Evolutionary conservation across 2,888 invertebrate genomes (phyloP).

Genomic region (Phlogophora meticulosa): DNA sequence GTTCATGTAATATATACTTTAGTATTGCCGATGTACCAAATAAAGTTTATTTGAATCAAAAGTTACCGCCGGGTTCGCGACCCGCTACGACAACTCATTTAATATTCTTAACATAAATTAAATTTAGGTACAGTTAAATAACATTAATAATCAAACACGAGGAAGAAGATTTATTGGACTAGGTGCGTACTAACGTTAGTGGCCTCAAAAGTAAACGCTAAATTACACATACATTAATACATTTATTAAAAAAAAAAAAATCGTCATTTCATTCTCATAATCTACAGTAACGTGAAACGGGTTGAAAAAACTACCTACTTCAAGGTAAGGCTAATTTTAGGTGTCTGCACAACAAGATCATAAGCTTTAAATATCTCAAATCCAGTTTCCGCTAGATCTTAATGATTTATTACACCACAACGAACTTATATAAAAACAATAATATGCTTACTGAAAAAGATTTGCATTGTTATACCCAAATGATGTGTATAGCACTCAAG

Average conservation of each 20-base stretch:
- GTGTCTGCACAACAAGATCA: neutral
- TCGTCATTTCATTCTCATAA: slow-evolving; percentile 8
- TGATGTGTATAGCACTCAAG: no score
- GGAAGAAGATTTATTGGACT: neutral
- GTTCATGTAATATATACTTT: neutral
- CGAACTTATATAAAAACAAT: neutral
- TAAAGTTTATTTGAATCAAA: slow-evolving; percentile 17
- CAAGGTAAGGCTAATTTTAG: slow-evolving; percentile 13
- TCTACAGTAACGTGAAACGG: slow-evolving; percentile 1
- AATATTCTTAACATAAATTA: slow-evolving; percentile 8
- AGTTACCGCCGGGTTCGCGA: slow-evolving; percentile 29
- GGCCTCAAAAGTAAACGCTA: neutral
- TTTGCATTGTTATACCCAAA: neutral
- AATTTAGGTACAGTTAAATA: neutral
- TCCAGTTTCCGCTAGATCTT: neutral
- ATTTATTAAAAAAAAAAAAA: neutral
- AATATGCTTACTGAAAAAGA: neutral
- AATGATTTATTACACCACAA: neutral
- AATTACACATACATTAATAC: slow-evolving; percentile 11
- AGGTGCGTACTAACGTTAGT: neutral
- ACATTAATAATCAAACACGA: neutral
- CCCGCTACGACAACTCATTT: slow-evolving; percentile 17
- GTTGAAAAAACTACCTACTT: slow-evolving; percentile 17
- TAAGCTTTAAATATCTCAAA: neutral
- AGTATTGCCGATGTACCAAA: slow-evolving; percentile 11